These are phyloP conservation scores for Ictalurus furcatus DNA, from an alignment of 2,113 vertebrate genomes.

Conservation along the genomic window DNA sequence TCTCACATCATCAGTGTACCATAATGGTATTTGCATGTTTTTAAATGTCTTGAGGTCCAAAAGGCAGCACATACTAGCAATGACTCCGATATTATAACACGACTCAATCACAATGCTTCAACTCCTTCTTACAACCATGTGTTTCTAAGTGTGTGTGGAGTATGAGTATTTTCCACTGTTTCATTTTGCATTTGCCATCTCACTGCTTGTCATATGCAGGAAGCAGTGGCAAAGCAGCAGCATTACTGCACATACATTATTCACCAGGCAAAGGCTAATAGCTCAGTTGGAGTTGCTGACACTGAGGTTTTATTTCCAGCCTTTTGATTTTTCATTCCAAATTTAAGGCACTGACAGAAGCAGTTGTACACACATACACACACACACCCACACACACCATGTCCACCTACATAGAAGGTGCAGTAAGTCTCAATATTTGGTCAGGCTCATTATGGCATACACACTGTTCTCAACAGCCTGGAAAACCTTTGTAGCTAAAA, in stretches of 20 bases:
- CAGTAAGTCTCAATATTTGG: neutral
- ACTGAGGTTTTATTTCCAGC: constrained; percentile 58
- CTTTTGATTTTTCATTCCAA: constrained; percentile 49
- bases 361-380: constrained; percentile 13
- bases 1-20: neutral
- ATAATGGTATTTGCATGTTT: neutral
- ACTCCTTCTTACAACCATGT: neutral
- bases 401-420: neutral
- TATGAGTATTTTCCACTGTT: constrained; percentile 45
- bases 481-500: constrained; percentile 6
- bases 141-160: neutral
- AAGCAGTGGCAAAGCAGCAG: constrained; percentile 59
- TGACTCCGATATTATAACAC: neutral
- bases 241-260: constrained; percentile 76
- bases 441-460: neutral
- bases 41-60: neutral
- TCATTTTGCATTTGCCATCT: constrained; percentile 65
- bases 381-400: constrained; percentile 1
- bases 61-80: neutral
- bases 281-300: constrained; percentile 63
- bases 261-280: constrained; percentile 64
- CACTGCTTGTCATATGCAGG: constrained; percentile 62
- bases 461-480: neutral
- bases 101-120: neutral
- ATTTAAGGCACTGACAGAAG: constrained; percentile 24